Conservation (phyloP, 2,113 vertebrate species). For the Gobius niger region DNA sequence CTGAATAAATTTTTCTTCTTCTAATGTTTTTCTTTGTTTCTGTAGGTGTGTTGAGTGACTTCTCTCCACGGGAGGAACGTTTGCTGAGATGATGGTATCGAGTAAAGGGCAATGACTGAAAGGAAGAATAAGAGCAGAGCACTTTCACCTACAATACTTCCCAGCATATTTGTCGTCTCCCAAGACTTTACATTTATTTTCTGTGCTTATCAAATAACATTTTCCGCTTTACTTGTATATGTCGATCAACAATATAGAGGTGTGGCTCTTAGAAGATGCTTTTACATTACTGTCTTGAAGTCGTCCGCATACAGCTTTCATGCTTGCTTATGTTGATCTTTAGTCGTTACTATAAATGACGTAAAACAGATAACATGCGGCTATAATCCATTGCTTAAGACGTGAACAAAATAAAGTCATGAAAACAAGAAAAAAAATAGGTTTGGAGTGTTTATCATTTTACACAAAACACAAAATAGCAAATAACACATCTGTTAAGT, state of each 20-base stretch:
- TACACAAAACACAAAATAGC: background rate
- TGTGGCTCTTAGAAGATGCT: slow-evolving; percentile 34
- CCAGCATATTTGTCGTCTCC: slow-evolving; percentile 41
- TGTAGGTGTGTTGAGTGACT: slow-evolving; percentile 85
- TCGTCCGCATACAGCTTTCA: slow-evolving; percentile 11
- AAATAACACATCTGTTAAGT: background rate
- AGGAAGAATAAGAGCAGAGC: slow-evolving; percentile 22
- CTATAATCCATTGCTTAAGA: slow-evolving; percentile 50
- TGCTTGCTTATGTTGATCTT: slow-evolving; percentile 16
- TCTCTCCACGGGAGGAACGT: slow-evolving; percentile 67
- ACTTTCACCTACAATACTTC: slow-evolving; percentile 52
- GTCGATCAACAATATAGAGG: slow-evolving; percentile 28
- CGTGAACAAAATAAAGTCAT: slow-evolving; percentile 53
- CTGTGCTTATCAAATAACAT: slow-evolving; percentile 38
- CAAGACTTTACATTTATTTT: slow-evolving; percentile 38
- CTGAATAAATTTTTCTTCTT: slow-evolving; percentile 19
- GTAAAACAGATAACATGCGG: slow-evolving; percentile 40
- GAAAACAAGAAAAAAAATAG: background rate
- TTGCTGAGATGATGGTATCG: slow-evolving; percentile 55
- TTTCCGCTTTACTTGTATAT: slow-evolving; percentile 24
- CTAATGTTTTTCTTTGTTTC: slow-evolving; percentile 78
- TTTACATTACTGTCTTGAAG: slow-evolving; percentile 31
- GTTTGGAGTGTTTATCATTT: slow-evolving; percentile 60
- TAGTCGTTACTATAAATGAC: slow-evolving; percentile 55
- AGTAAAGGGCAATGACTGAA: slow-evolving; percentile 53